Conservation (phyloP, 2,113 vertebrate genomes). For the Marmota monax region DNA sequence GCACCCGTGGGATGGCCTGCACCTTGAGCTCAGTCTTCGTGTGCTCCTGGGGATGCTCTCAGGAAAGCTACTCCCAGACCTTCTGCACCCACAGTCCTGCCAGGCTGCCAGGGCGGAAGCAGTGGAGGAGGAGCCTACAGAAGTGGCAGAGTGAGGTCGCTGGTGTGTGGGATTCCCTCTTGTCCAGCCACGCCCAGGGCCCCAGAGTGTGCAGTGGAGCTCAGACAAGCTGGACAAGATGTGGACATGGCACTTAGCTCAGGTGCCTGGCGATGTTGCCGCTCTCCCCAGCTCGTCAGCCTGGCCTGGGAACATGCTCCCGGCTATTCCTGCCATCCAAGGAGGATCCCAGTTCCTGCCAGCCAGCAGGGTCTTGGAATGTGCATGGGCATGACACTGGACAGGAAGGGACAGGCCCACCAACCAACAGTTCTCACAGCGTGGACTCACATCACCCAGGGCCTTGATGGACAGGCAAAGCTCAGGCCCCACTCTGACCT, state of each 20-base stretch:
- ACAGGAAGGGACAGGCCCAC: not conserved
- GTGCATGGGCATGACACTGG: not conserved
- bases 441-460: too few species aligned
- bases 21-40: slow-evolving; percentile 75
- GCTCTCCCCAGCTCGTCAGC: not conserved
- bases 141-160: not conserved
- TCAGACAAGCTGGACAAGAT: too few species aligned
- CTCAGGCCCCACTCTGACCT: not conserved
- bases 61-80: slow-evolving; percentile 79
- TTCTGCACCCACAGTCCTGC: slow-evolving; percentile 85
- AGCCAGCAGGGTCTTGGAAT: not conserved
- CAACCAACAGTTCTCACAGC: not conserved
- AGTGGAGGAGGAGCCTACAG: not conserved
- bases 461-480: not conserved
- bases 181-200: not conserved
- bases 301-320: not conserved
- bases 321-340: not conserved
- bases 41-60: slow-evolving; percentile 74
- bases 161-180: not conserved
- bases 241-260: accelerated
- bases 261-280: not conserved
- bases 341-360: too few species aligned
- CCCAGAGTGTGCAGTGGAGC: not conserved
- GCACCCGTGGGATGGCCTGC: slow-evolving; percentile 89
- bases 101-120: slow-evolving; percentile 72